Conservation (phyloP, 1,140 invertebrate genomes). For the Drosophila obscura region DNA sequence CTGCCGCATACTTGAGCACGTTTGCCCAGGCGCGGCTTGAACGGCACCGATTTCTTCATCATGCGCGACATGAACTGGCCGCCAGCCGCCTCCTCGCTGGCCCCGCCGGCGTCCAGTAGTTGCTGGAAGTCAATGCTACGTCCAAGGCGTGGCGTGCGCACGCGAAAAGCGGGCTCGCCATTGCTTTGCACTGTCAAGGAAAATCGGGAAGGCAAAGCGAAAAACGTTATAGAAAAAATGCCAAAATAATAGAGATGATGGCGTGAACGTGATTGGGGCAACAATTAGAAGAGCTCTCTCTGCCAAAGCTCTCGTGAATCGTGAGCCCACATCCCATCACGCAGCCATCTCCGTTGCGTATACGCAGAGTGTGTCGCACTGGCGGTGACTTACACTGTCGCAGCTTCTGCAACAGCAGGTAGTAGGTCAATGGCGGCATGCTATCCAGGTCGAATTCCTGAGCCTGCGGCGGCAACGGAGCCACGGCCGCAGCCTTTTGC, state of each 20-base stretch:
- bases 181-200: constrained; percentile 64
- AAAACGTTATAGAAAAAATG: not conserved
- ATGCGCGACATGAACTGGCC: constrained; percentile 77
- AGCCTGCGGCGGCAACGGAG: constrained; percentile 32
- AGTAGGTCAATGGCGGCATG: constrained; percentile 77
- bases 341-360: constrained; percentile 34
- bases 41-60: constrained; percentile 82
- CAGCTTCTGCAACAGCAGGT: constrained; percentile 74
- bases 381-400: constrained; percentile 67
- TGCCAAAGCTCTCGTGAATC: not conserved
- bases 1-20: constrained; percentile 75
- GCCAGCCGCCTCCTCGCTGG: constrained; percentile 53
- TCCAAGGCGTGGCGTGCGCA: constrained; percentile 79
- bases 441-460: constrained; percentile 78
- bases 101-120: constrained; percentile 45
- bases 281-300: constrained; percentile 21
- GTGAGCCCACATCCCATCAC: constrained; percentile 21
- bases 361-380: constrained; percentile 45
- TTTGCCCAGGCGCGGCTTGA: constrained; percentile 82
- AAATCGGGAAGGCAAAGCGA: constrained; percentile 5
- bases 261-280: constrained; percentile 45
- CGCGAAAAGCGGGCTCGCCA: constrained; percentile 72
- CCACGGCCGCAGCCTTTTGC: constrained; percentile 47
- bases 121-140: constrained; percentile 80
- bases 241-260: constrained; percentile 31